Conservation (phyloP, 2,797 vertebrate species). For the Xiphorhynchus erythropygius region DNA sequence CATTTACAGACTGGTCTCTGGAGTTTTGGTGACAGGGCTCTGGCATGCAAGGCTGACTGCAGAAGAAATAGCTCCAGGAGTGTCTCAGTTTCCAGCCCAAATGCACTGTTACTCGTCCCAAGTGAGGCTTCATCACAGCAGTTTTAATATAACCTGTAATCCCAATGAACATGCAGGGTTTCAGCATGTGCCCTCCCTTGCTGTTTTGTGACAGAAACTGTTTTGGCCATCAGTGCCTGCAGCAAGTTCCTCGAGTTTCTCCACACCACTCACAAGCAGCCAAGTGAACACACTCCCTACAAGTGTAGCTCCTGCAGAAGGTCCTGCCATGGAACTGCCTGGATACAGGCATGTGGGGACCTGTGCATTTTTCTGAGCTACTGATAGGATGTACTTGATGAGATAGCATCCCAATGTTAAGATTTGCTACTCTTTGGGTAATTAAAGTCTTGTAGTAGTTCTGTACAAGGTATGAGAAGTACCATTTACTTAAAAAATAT, state of each 20-base stretch:
- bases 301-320: background rate
- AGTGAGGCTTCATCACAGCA: background rate
- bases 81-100: background rate
- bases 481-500: background rate
- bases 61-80: background rate
- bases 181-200: background rate
- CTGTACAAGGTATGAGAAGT: background rate
- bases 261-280: background rate
- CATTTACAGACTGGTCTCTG: background rate
- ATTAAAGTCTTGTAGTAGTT: background rate
- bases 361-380: background rate
- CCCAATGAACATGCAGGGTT: background rate
- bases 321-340: background rate
- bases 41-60: background rate
- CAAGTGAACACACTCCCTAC: background rate
- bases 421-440: background rate
- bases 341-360: background rate
- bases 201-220: background rate
- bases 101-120: background rate
- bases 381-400: background rate
- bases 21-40: background rate
- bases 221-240: background rate
- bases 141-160: background rate
- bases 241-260: background rate
- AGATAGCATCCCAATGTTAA: background rate